These are phyloP conservation scores for Anas platyrhynchos DNA, from an alignment of 2,113 vertebrate genomes.

Conservation along the genomic window DNA sequence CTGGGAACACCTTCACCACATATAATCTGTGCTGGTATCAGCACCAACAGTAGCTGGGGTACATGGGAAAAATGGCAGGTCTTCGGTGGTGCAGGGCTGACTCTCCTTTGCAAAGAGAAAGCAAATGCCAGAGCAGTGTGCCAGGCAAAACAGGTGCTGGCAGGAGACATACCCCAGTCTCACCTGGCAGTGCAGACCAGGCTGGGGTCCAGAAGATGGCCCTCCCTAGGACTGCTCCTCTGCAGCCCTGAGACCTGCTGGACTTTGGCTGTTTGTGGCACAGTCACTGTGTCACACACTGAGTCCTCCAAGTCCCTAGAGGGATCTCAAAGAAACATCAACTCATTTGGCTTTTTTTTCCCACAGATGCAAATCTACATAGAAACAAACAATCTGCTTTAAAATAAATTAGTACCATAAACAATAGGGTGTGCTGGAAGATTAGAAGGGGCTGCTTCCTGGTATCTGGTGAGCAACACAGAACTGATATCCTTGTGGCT, in stretches of 20 bases:
- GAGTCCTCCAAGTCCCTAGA: background rate
- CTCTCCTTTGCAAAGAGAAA: background rate
- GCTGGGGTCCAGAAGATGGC: accelerated
- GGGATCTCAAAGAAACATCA: background rate
- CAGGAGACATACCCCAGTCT: background rate
- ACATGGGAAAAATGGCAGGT: accelerated
- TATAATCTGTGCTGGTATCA: background rate
- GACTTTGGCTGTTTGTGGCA: background rate
- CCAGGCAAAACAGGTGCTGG: background rate
- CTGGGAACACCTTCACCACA: background rate
- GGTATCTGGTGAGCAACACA: background rate
- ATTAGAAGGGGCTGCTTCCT: background rate
- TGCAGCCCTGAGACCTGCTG: background rate
- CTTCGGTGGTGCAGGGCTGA: background rate
- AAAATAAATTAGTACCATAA: constrained; percentile 34
- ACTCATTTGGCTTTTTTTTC: background rate
- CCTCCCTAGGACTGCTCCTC: background rate
- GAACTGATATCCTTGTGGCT: background rate
- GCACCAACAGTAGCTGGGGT: background rate
- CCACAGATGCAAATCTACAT: constrained; percentile 5
- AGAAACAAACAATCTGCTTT: constrained; percentile 46
- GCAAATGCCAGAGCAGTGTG: background rate
- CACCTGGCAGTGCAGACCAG: background rate
- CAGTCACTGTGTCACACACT: background rate
- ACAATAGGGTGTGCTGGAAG: constrained; percentile 13